Evolutionary conservation across 2,113 vertebrate species (phyloP), one percentile per base, ranked within the genome.

Genomic region (Salvator merianae): DNA sequence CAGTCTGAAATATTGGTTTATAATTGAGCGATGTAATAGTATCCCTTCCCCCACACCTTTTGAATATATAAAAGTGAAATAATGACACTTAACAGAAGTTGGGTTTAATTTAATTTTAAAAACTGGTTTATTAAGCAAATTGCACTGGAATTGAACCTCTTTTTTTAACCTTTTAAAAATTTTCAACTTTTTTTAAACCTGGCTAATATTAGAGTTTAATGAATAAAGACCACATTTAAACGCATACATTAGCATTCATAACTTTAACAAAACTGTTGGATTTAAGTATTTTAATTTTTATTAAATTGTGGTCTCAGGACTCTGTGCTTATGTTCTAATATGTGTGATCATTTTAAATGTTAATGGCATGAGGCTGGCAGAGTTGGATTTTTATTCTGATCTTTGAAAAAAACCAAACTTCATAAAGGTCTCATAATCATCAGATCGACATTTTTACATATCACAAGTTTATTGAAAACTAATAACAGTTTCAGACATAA

Each of bases 381-480:
- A 7, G 62, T 24, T 28, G 24, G 22, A 63, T 12, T 38, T 38
- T 78, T 62, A 62, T 40, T 38, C 32, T 8, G 3, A 16, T 47
- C 43, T 47, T 78, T 63, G 28, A 20, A 78, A 78, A 28, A 38
- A 24, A 36, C 32, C 5, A 32, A 40, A 24, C 26, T 47, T 47
- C 43, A 47, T 47, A 47, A 47, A 43, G 38, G 38, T 43, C 38
- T 2, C 16, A 20, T 65, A 71, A 55, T 77, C 34, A 10, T 87
- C 18, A 85, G 84, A 80, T 1, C 13, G 68, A 20, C 50, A 10
- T 79, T 86, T 82, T 87, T 84, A 36, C 55, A 36, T 22, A 20
- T 82, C 88, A 84, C n/a, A n/a, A n/a, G 38, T 47, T 47, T n/a
- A n/a, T 47, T 47, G 43, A 47, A 91, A 75, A 75, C 78, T 84